Base-by-base conservation (phyloP, 2,797 vertebrate species). In the Gymnocypris eckloni region DNA sequence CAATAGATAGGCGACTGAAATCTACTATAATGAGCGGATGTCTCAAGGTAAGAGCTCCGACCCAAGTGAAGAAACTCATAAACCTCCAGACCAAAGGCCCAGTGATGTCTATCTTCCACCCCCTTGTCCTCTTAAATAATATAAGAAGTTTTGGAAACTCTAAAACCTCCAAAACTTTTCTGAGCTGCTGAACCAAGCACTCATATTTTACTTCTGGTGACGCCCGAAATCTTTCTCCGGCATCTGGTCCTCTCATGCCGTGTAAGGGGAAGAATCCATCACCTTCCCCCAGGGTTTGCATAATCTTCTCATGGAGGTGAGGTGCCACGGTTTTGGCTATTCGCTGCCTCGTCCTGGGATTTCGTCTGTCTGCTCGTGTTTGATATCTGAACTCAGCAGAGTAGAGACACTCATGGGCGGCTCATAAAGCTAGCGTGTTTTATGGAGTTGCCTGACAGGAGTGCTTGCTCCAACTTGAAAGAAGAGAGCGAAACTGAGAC, bases 181-280 rank as follows among this genome's bases (percentile, higher is more conserved):
- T 81, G 89, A 93, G 90, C 89, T 91, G 91, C 88, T 89, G 90
- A 90, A 91, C 88, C 90, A 86, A 89, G 73, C 73, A 73, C 92
- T 94, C 93, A 95, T 94, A 94, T 95, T 95, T 96, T 94, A 95
- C 93, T 92, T 92, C 91, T 95, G 6, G 91, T 93, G 94, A 94
- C 91, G 86, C 93, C 93, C 92, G 91, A 92, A 95, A 95, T 96
- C 94, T 94, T 93, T 93, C 93, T 94, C 91, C 92, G 93, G 94
- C 94, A 95, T 96, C 95, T 96, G 95, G 93, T 95, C 94, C 92
- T 79, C 91, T 96, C 95, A 94, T 94, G 94, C 94, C 94, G 93
- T 94, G 95, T 95, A 94, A 95, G 93, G 93, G 89, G 90, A 92
- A 93, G 94, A 95, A 95, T 96, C 95, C 95, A 95, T 95, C 95